Conservation (phyloP, 2,113 vertebrate species). For the Sylvia atricapilla region DNA sequence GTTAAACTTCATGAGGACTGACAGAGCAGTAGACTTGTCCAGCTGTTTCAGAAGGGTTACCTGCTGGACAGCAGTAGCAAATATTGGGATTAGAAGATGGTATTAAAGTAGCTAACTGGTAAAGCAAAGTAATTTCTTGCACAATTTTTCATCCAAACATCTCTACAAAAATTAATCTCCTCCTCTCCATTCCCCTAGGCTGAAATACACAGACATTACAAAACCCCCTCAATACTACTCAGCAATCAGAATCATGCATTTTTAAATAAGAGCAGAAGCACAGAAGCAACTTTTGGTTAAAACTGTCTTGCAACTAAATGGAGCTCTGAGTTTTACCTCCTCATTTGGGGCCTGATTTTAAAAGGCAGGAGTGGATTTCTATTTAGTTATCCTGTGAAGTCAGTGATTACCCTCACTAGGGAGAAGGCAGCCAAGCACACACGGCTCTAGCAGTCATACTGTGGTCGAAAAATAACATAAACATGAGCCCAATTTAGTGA, state of each 20-base stretch:
- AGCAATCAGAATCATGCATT: neutral
- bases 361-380: neutral
- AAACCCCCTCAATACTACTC: neutral
- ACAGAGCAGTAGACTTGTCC: neutral
- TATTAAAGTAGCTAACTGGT: neutral
- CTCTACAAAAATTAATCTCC: neutral
- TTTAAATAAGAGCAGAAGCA: conserved; percentile 8
- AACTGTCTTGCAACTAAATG: neutral
- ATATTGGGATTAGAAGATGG: neutral
- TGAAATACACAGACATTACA: neutral
- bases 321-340: neutral
- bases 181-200: neutral
- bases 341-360: neutral
- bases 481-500: neutral
- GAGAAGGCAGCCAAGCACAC: neutral
- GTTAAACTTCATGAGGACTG: neutral
- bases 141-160: neutral
- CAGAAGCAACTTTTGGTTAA: neutral
- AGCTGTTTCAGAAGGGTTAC: neutral
- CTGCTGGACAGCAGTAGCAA: neutral
- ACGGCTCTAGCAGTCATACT: neutral
- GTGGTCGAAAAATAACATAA: neutral
- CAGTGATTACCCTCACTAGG: neutral
- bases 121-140: neutral
- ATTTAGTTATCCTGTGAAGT: neutral